Evolutionary conservation across 2,797 vertebrate species (phyloP), one percentile per base, ranked within the genome.

Genomic region (Tiaroga cobitis): DNA sequence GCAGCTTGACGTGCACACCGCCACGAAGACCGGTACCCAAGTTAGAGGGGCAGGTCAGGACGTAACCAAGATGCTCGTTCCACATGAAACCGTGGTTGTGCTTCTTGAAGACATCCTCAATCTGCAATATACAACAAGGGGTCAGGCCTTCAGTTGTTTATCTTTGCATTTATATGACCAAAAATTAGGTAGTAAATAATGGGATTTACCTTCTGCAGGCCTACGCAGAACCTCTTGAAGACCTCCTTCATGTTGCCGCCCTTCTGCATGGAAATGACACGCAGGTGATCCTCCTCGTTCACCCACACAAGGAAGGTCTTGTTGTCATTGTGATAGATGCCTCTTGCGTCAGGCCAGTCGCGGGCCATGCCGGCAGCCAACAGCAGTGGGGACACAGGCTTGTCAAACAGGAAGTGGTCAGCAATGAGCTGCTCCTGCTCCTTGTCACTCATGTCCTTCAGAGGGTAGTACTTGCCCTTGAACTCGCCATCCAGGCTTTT

Each of bases 161-260:
- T 51, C 16, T 75, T 49, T 18, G 16, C 39, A 21, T 19, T 19
- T 67, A 70, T 8, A 24, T 32, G 13, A 24, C 4, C 11, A 19
- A 54, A 61, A 16, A 16, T 5, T 29, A 10, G 15, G 46, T n/a
- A 15, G 21, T 81, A 26, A 39, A 26, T 39, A 26, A 63, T 8
- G 37, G 16, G 39, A 72, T 56, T 56, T 87, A 96, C 96, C 94
- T 93, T 96, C 89, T 94, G 92, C 90, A 97, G 94, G 43, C 96
- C 96, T 3, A 94, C 92, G 13, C 96, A 97, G 94, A 97, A 97
- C 87, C 96, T 96, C 65, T 91, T 94, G 94, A 97, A 97, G 49
- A 97, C 96, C 84, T 96, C 95, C 93, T 96, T 97, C 96, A 97
- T 97, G 93, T 97, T 96, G 82, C 96, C 96, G 0, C 95, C 96